Evolutionary conservation across 2,888 invertebrate species (phyloP).

Genomic region (Tetheella fluctuosa): DNA sequence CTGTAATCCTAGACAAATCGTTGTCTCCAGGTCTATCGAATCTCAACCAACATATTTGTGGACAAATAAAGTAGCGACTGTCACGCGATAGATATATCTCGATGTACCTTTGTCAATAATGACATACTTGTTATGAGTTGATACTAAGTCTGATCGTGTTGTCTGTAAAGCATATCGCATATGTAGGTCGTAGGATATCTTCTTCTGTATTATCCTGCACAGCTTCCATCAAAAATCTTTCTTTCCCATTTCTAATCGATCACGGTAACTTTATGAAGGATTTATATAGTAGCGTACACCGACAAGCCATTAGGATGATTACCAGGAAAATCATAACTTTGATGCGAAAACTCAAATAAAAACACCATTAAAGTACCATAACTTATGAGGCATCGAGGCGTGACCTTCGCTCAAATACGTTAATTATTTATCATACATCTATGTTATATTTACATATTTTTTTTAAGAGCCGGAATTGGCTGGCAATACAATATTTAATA

Average conservation of each 20-base stretch:
- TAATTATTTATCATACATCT: neutral
- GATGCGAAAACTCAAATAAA: neutral
- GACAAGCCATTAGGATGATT: neutral
- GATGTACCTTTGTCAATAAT: too few species aligned
- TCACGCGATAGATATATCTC: too few species aligned
- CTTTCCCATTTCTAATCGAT: neutral
- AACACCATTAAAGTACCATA: neutral
- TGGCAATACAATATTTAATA: neutral
- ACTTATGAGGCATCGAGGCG: neutral
- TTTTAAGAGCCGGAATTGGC: neutral
- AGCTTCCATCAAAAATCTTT: neutral
- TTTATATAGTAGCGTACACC: neutral
- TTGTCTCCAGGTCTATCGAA: too few species aligned
- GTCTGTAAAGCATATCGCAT: too few species aligned
- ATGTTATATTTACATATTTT: neutral
- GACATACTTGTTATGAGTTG: too few species aligned
- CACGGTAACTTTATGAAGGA: neutral
- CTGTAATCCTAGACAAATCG: too few species aligned
- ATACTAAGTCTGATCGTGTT: too few species aligned
- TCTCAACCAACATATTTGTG: too few species aligned
- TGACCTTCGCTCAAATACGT: neutral
- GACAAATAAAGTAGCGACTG: too few species aligned
- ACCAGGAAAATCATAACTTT: neutral
- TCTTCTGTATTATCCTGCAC: too few species aligned
- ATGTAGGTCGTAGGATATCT: too few species aligned